Evolutionary conservation across 2,113 vertebrate species (phyloP), one percentile per base, ranked within the genome.

Genomic region (Pituophis catenifer): DNA sequence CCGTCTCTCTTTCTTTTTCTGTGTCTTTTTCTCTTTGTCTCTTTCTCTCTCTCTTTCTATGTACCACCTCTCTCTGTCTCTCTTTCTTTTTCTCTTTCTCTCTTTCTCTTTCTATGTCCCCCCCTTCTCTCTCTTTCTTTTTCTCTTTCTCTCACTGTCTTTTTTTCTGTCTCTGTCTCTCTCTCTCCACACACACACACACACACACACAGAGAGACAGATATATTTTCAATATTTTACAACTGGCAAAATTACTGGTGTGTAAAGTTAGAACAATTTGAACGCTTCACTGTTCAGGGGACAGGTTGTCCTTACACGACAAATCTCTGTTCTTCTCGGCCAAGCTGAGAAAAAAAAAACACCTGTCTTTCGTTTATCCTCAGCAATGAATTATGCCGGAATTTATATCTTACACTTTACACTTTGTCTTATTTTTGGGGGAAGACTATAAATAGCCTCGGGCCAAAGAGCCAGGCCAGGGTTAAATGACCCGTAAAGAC

Each of bases 261-360:
- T 9, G 33, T 19, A 81, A 81, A 7, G 1, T 38, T 81, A 81
- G 33, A 81, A 38, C 70, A 81, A 81, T 8, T n/a, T 19, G 15
- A 19, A 81, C 7, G 33, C 33, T 81, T 81, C 15, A 38, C 7
- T 2, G 17, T 19, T 19, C 33, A 38, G 33, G 19, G 70, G 33
- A 38, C 70, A 81, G 70, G 70, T 8, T 1, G 33, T 81, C 17
- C 70, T 81, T 17, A 2, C 15, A 81, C 8, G n/a, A 81, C 33
- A 81, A 81, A 81, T 7, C 15, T 8, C 70, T 3, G 15, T 1
- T 33, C 2, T 38, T 1, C n/a, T 75, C 0, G 2, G 70, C n/a
- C 70, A 38, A 8, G n/a, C n/a, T 38, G 15, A 75, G 2, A 1
- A 2, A 17, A n/a, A n/a, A 17, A 1, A 0, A n/a, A 2, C 70